Evolutionary conservation across 2,113 vertebrate species (phyloP), one percentile per base, ranked within the genome.

Genomic region (Merops nubicus): DNA sequence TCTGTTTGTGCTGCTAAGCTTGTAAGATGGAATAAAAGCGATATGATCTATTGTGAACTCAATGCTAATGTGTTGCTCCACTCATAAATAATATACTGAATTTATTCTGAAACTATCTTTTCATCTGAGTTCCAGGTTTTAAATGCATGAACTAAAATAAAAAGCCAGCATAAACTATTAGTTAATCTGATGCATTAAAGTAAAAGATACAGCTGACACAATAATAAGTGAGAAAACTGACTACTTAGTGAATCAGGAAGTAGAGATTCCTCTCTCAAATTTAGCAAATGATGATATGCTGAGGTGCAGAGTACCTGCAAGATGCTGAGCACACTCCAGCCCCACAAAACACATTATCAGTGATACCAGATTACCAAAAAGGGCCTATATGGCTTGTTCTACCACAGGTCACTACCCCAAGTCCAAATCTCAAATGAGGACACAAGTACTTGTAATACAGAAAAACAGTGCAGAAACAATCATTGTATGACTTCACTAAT

Each of bases 1-100:
- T 99, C 98, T 98, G 98, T 99, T 99, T 99, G 98, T 99, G 98
- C 98, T 98, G 98, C 97, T 98, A 97, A 98, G 98, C 98, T 98
- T 98, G 98, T 98, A 98, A 98, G 96, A 98, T 90, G 97, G 98
- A 98, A 98, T 98, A 98, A 98, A 98, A 98, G 98, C 79, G 96
- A 98, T 98, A 98, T 97, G 98, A 98, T 98, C 98, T 98, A 95
- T 96, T 98, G 97, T 98, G 98, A 98, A 98, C 97, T 96, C 97
- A 91, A 98, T 98, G 98, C 97, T 98, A 98, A 98, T 98, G 97
- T 97, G 97, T 97, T 97, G 98, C 96, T 97, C 95, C 97, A 97
- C 97, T 98, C 97, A 98, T 97, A 98, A 98, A 97, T 98, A 98
- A 97, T 97, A 98, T 88, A 96, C 93, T 81, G 96, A 93, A 96